phyloP scores from a whole-genome alignment of 2,797 vertebrate genomes.

The Rallus crepitans region DNA sequence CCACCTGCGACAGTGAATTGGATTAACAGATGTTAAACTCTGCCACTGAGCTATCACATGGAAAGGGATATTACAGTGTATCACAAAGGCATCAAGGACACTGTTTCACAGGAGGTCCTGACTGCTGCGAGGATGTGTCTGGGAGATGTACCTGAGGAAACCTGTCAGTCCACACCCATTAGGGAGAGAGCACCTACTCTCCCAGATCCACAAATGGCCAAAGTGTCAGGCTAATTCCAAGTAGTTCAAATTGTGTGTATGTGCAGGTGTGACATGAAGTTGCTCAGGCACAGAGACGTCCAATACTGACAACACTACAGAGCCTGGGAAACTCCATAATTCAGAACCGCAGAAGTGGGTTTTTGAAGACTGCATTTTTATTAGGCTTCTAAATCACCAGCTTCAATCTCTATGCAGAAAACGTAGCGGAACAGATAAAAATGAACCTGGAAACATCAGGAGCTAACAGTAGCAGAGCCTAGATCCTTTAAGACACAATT shows the following conservation, averaged over 20 bases:
- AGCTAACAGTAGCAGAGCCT: neutral
- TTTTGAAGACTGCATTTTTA: neutral
- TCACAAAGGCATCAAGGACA: neutral
- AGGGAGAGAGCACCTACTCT: rapidly evolving
- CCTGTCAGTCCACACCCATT: rapidly evolving
- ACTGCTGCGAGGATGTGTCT: neutral
- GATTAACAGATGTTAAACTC: neutral
- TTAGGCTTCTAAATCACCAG: neutral
- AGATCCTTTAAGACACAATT: neutral
- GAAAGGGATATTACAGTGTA: neutral
- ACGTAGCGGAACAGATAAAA: neutral
- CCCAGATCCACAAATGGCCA: neutral
- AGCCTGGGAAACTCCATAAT: neutral
- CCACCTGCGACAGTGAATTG: rapidly evolving
- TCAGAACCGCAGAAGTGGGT: neutral
- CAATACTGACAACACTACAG: neutral
- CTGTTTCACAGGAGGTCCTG: neutral
- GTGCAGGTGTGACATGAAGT: neutral
- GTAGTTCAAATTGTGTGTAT: neutral
- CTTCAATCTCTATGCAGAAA: neutral
- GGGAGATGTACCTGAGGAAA: neutral
- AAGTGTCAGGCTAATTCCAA: neutral
- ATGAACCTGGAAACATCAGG: neutral
- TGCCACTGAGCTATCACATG: rapidly evolving
- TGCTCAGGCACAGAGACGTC: neutral